phyloP scores from a whole-genome alignment of 2,113 vertebrate genomes.

The Laticauda laticaudata region DNA sequence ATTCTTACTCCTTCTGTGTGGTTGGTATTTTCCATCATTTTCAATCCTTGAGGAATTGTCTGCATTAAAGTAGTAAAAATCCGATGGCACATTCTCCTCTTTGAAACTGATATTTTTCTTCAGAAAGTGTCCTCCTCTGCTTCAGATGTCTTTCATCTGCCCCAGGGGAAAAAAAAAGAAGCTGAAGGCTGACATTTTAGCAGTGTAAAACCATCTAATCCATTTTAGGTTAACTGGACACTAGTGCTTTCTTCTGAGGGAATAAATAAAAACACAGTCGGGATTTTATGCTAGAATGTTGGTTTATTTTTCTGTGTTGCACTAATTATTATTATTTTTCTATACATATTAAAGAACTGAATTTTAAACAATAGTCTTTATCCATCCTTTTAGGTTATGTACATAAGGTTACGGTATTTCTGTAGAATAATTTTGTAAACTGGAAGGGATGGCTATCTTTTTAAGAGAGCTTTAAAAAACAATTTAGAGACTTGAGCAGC shows the following conservation, averaged over 20 bases:
- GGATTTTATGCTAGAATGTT: neutral
- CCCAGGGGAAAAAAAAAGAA: fast-evolving
- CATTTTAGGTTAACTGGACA: neutral
- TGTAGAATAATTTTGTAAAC: neutral
- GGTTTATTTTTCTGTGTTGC: neutral
- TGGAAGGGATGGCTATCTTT: neutral
- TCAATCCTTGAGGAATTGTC: neutral
- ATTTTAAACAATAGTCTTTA: neutral
- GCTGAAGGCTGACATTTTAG: neutral
- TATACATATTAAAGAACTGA: neutral
- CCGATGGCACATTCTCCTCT: neutral
- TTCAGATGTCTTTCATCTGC: neutral
- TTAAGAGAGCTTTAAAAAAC: neutral
- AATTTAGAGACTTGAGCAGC: neutral
- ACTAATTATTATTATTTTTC: neutral
- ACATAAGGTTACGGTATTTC: neutral
- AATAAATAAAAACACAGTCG: neutral
- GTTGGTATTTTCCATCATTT: neutral
- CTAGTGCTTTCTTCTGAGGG: neutral
- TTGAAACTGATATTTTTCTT: neutral
- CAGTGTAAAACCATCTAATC: neutral
- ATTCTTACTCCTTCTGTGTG: neutral
- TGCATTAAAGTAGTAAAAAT: neutral
- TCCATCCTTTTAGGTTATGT: neutral
- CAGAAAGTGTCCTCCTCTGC: neutral